Percentiles rank a stretch among this genome's conserved stretches.
Conservation (phyloP, 2,888 invertebrate species). For the Eilema sororculum region DNA sequence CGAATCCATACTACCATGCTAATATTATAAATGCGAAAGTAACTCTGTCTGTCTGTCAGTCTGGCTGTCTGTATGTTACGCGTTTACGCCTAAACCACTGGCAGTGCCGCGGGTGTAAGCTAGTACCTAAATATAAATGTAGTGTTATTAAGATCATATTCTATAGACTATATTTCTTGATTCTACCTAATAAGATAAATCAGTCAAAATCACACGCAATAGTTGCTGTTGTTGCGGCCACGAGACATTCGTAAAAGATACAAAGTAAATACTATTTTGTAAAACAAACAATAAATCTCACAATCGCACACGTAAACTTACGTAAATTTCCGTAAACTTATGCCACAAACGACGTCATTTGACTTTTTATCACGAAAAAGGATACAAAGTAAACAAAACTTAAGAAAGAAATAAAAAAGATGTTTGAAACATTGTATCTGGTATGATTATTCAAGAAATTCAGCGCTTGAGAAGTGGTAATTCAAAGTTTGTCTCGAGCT, state of each 20-base stretch:
- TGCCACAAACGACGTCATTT: background rate
- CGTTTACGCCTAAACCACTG: too few relatives aligned
- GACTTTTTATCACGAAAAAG: slow-evolving; percentile 4
- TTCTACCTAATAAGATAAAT: too few relatives aligned
- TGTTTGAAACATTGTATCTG: background rate
- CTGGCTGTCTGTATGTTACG: too few relatives aligned
- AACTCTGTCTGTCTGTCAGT: too few relatives aligned
- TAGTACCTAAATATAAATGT: too few relatives aligned
- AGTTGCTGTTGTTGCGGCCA: background rate
- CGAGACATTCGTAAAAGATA: background rate
- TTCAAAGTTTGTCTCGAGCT: background rate
- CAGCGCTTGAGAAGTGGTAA: background rate
- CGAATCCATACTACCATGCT: too few relatives aligned
- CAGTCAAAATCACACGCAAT: background rate
- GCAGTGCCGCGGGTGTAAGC: too few relatives aligned
- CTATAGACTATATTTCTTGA: too few relatives aligned
- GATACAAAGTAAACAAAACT: background rate
- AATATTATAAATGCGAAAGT: too few relatives aligned
- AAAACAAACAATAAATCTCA: background rate
- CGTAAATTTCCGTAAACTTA: background rate
- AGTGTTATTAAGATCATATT: too few relatives aligned
- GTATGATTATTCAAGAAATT: background rate
- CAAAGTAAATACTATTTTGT: background rate
- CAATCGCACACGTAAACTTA: background rate
- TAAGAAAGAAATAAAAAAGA: background rate